Evolutionary conservation across 1,140 invertebrate genomes (phyloP).

Genomic region (Venustaconcha ellipsiformis): DNA sequence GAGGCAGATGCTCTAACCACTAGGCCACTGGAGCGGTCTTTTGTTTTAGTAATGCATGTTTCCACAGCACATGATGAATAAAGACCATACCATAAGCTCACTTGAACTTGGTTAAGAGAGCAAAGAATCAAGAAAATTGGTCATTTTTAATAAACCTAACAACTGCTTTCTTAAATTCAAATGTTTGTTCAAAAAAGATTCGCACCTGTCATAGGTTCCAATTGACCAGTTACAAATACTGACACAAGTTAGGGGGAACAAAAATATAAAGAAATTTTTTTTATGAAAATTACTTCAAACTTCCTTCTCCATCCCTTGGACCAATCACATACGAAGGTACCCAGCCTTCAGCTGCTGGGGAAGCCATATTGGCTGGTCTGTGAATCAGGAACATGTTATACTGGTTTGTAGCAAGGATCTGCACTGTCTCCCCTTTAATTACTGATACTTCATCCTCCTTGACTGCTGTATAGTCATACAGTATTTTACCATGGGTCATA

Average conservation of each 20-base stretch:
- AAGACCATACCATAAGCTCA: too few relatives aligned
- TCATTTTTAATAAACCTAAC: background rate
- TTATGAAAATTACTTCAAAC: conserved; percentile 47
- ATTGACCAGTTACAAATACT: too few relatives aligned
- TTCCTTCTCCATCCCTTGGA: conserved; percentile 57
- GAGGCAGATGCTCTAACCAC: too few relatives aligned
- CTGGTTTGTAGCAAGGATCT: conserved; percentile 66
- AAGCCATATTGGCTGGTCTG: conserved; percentile 63
- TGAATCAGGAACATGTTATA: conserved; percentile 67
- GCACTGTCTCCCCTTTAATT: conserved; percentile 68
- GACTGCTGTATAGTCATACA: conserved; percentile 69
- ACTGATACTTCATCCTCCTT: conserved; percentile 71
- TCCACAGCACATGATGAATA: too few relatives aligned
- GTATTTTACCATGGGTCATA: conserved; percentile 49
- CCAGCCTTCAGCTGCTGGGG: conserved; percentile 74
- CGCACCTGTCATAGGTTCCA: too few relatives aligned
- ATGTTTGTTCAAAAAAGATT: too few relatives aligned
- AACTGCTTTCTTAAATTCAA: background rate
- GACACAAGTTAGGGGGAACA: too few relatives aligned
- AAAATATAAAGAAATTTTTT: background rate
- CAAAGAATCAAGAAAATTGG: background rate
- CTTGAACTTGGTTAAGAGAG: too few relatives aligned
- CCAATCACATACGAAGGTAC: conserved; percentile 75
- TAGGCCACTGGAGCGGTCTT: too few relatives aligned
- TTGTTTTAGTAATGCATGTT: too few relatives aligned